phyloP scores from a whole-genome alignment of 30 jellyfish, hydroid and myxozoan species.

The Turritopsis dohrnii region DNA sequence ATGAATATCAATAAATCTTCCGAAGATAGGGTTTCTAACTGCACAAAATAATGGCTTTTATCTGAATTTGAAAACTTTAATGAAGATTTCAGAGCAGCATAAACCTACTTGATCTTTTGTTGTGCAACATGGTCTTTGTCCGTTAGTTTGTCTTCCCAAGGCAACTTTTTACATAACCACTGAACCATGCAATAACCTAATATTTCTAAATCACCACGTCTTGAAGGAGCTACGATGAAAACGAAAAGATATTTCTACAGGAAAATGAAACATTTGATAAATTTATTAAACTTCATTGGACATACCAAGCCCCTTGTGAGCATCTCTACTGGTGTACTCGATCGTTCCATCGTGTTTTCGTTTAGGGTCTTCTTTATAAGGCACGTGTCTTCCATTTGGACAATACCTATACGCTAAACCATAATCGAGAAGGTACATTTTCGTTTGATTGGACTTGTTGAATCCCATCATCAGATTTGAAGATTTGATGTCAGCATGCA shows the following conservation, averaged over 20 bases:
- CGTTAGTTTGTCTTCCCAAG: slow-evolving; percentile 77
- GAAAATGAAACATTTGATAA: too few species aligned
- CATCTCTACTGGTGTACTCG: slow-evolving; percentile 95
- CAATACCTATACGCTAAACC: slow-evolving; percentile 86
- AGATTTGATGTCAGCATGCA: slow-evolving; percentile 97
- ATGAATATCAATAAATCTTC: background rate
- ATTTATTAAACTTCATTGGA: too few species aligned
- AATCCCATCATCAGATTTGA: slow-evolving; percentile 82
- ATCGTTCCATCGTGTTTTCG: slow-evolving; percentile 97
- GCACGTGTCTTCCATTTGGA: slow-evolving; percentile 77
- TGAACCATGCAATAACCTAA: slow-evolving; percentile 88
- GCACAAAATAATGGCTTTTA: too few species aligned
- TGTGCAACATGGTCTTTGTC: slow-evolving; percentile 64
- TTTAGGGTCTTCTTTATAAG: slow-evolving; percentile 95
- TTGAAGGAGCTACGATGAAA: slow-evolving; percentile 76
- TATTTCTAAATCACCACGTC: slow-evolving; percentile 96
- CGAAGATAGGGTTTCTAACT: too few species aligned
- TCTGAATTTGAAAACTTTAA: background rate
- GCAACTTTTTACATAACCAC: slow-evolving; percentile 74
- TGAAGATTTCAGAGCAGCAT: too few species aligned
- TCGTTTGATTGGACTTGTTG: slow-evolving; percentile 34
- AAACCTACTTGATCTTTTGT: slow-evolving; percentile 69
- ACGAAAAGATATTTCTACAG: too few species aligned
- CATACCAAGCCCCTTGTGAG: slow-evolving; percentile 94
- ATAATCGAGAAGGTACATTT: slow-evolving; percentile 79